Evolutionary conservation across 2,113 vertebrate species (phyloP).

Genomic region (Paraplagusia blochii): DNA sequence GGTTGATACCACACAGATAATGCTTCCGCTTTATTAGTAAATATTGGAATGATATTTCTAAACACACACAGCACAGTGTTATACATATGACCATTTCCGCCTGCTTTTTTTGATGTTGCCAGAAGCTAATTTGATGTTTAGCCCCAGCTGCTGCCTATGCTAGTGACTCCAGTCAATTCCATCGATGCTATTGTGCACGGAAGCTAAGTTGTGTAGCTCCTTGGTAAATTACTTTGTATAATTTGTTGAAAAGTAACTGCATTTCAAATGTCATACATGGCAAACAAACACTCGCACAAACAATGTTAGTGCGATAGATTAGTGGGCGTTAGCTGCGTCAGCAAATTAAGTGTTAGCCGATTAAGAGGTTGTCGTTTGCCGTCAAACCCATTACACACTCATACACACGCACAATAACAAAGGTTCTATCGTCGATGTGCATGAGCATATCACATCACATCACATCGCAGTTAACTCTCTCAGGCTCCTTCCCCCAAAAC

Average conservation of each 20-base stretch:
- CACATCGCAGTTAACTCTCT: too few relatives aligned
- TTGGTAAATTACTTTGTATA: not conserved
- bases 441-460: conserved; percentile 45
- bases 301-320: not conserved
- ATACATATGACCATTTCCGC: not conserved
- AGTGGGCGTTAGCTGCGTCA: conserved; percentile 16
- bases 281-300: not conserved
- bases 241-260: not conserved
- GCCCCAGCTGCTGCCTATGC: conserved; percentile 56
- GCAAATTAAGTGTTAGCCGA: conserved; percentile 25
- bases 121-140: conserved; percentile 35
- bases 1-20: not conserved
- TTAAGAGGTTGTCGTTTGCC: conserved; percentile 35
- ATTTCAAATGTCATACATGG: not conserved
- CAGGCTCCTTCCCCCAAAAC: too few relatives aligned
- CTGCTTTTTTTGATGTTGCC: conserved; percentile 27
- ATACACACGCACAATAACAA: conserved; percentile 57
- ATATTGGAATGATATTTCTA: not conserved
- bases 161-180: conserved; percentile 24
- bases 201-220: conserved; percentile 7
- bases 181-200: conserved; percentile 40
- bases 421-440: conserved; percentile 41
- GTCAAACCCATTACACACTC: conserved; percentile 45
- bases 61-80: not conserved
- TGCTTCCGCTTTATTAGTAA: not conserved